Evolutionary conservation across 2,888 invertebrate genomes (phyloP), one percentile per base, ranked within the genome.

Genomic region (Escarpia spicata): DNA sequence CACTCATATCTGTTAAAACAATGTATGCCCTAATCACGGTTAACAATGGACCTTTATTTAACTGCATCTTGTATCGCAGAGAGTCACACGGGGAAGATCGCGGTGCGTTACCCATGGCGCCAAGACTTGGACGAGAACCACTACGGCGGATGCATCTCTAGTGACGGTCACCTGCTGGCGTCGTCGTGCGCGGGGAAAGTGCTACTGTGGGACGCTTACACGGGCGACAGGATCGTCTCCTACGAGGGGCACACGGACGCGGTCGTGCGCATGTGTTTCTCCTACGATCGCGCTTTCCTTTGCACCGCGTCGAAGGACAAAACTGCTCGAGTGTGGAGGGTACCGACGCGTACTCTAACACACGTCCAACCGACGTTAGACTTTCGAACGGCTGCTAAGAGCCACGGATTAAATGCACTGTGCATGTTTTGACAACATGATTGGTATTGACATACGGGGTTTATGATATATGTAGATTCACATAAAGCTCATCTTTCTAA

Each of bases 111-210:
- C n/a, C 26, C 19, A 3, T 75, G 75, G 75, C 75, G 19, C 75
- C 75, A 26, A 75, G 75, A 75, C 75, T 26, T 75, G 75, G 75
- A 75, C 19, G 75, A 75, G 3, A 75, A 75, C 75, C 75, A 75
- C 75, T 75, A 75, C n/a, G 75, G 75, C 75, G 75, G 75, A 19
- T 75, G 75, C 75, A 75, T 75, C 75, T 75, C 75, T 26, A 75
- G 75, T 6, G 75, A 75, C 26, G 75, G 75, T 6, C 75, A 3
- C n/a, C 15, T 75, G n/a, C 75, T 75, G 75, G 75, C 75, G 26
- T 75, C 75, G 19, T 75, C 75, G 26, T 26, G 75, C 75, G 75
- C 19, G 26, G 26, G 19, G 26, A 75, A 75, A 15, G 75, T 75
- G 4, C 75, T 75, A n/a, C 26, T 75, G n/a, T 75, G 75, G 75